A percentile compares a stretch with the other conserved stretches of the same genome.
phyloP scores from a whole-genome alignment of 1,140 invertebrate genomes.

The Doryteuthis pealeii region DNA sequence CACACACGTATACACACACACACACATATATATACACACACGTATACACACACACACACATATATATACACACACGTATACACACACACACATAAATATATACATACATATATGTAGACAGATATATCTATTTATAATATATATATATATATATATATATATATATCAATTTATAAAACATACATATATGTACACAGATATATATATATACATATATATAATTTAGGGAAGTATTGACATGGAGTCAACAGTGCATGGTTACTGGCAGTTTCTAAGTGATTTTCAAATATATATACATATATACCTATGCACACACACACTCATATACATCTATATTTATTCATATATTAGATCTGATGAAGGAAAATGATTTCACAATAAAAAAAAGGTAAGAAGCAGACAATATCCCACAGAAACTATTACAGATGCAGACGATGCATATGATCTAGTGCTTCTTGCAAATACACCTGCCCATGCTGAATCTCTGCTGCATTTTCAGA shows the following conservation, averaged over 20 bases:
- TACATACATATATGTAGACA: background rate
- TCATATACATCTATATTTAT: background rate
- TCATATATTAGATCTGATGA: no score
- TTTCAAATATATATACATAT: background rate
- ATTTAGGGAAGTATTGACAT: no score
- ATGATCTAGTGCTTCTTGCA: no score
- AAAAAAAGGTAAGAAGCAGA: no score
- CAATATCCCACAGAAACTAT: no score
- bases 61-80: background rate
- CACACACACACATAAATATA: background rate
- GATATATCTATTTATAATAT: background rate
- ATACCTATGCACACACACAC: background rate
- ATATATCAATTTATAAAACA: background rate
- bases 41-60: background rate
- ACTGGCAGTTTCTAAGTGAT: background rate
- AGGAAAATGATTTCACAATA: no score
- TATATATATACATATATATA: conserved; percentile 3
- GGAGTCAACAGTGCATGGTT: no score
- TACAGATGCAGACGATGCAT: no score
- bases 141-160: background rate
- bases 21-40: background rate
- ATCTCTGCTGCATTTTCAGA: no score
- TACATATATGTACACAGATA: background rate
- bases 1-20: background rate
- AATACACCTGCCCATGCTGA: no score